Evolutionary conservation across 2,888 invertebrate species (phyloP), one percentile per base, ranked within the genome.

Genomic region (Phengaris arion): DNA sequence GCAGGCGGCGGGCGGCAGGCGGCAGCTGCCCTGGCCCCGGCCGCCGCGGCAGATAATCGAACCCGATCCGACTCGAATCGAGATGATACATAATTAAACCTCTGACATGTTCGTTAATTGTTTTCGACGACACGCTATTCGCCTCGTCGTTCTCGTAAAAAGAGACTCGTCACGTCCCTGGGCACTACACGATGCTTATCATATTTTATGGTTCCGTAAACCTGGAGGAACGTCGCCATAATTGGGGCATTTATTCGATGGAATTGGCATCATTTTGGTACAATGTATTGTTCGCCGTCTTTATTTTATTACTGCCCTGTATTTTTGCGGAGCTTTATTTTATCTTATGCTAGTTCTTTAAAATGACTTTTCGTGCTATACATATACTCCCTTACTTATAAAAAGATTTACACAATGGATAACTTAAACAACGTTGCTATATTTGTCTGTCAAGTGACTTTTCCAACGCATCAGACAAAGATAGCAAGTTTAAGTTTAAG

Each of bases 1-100:
- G 90, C 93, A 92, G 92, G 85, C 88, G 92, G 84, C 87, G 84
- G 82, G 83, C 91, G 89, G 89, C 88, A 88, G 89, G 85, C 86
- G 87, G 84, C 83, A 73, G 89, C 91, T 88, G 89, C 83, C 83
- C 35, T 35, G 35, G 2, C 35, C 35, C 35, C 35, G 35, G 4
- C 35, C 35, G 78, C 75, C 69, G 77, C 82, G 79, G 81, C 80
- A 83, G 83, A 83, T 57, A 48, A 74, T 51, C 74, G 74, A 59
- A 74, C 57, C 46, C 57, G 8, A 55, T 74, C 59, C 54, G 57
- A 74, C 55, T 15, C n/a, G 59, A 57, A 59, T 74, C 35, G 64
- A 64, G 64, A 64, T 13, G 64, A 64, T 64, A 13, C 35, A 64
- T 64, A 45, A 64, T 64, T 45, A 52, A 52, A 35, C 64, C 12